Base-by-base conservation (phyloP, 2,888 invertebrate genomes). In the Tinea pellionella region DNA sequence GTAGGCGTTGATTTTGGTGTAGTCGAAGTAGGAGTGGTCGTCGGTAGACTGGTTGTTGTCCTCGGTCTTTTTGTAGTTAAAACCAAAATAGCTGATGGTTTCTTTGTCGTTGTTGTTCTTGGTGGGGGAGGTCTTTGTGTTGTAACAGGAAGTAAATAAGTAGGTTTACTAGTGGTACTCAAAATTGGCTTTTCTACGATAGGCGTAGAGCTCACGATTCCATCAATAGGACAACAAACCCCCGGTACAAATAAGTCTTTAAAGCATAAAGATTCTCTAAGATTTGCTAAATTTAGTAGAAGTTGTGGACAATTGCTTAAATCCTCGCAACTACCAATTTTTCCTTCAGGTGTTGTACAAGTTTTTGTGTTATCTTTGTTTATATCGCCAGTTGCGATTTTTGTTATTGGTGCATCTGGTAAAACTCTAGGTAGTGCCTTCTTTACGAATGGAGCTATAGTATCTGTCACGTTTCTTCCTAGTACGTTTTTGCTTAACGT, bases 231-330 rank as follows among this genome's bases (percentile, higher is more conserved):
- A 75, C 97, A 97, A 72, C 97, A 97, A 1, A 97, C 96, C 0
- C 97, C 97, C 0, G 97, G 97, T 1, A 95, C 94, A 69, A 96
- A 96, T 1, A 96, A 88, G 63, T 94, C 95, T 80, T 96, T 96
- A 72, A 97, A 97, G 71, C 97, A 97, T 9, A 97, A 86, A 0
- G 96, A 96, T 70, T 96, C 95, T 30, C 96, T 84, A 15, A 97
- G 84, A 72, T 92, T 93, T 12, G 93, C 91, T 59, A 96, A 85
- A 75, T 96, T 94, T 18, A 97, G 78, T 0, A 96, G 81, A 24
- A 96, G 78, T 66, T 95, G 94, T 0, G 96, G 96, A 70, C 96
- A 96, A 69, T 94, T 94, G 68, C 95, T 95, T 15, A 97, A 83
- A 72, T 97, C 96, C 71, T 95, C 93, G 69, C 97, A 97, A 63